Percentiles rank a stretch among this genome's conserved stretches.
Evolutionary conservation across 2,113 vertebrate species (phyloP).

Genomic region (Himantopus leucocephalus): DNA sequence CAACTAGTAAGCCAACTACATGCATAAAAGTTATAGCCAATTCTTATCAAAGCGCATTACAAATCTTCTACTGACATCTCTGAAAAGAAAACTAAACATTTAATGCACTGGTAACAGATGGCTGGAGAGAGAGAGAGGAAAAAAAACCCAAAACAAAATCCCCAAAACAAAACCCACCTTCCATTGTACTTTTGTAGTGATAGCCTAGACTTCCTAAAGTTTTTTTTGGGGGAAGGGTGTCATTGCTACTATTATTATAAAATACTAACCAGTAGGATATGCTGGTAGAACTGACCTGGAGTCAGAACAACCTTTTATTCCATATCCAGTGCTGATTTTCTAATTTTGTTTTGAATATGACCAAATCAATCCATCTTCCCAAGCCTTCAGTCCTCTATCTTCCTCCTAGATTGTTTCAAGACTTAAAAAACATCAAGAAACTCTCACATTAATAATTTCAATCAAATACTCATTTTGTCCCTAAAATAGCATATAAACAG

Average conservation of each 20-base stretch:
- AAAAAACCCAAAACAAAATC: no score
- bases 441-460: not conserved
- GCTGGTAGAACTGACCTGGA: not conserved
- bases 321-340: not conserved
- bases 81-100: not conserved
- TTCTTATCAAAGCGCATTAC: not conserved
- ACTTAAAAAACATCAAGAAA: not conserved
- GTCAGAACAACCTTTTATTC: not conserved
- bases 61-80: not conserved
- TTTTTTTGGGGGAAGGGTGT: not conserved
- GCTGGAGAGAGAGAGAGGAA: not conserved
- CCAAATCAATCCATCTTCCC: not conserved
- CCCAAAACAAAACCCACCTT: not conserved
- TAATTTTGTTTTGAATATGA: not conserved
- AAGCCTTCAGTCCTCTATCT: not conserved
- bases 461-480: not conserved
- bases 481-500: not conserved
- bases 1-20: not conserved
- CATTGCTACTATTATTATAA: not conserved
- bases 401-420: not conserved
- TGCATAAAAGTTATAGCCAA: not conserved
- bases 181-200: not conserved
- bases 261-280: not conserved
- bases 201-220: not conserved
- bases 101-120: not conserved